Percentiles rank a stretch among this genome's conserved stretches.
phyloP scores from a whole-genome alignment of 2,113 vertebrate species.

The Calidris pugnax region DNA sequence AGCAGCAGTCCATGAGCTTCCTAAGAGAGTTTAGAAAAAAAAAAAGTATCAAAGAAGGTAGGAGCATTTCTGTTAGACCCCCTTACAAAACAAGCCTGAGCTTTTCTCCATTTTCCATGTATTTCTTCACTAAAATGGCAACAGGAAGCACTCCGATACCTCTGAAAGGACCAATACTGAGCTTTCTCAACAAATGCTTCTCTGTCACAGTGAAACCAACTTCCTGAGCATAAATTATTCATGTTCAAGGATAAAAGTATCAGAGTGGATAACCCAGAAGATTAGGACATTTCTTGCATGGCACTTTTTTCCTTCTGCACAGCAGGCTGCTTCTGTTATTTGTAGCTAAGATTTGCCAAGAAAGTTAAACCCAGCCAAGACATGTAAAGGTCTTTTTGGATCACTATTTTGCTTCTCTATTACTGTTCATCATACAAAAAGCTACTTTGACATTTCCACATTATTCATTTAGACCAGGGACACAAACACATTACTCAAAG shows the following conservation, averaged over 20 bases:
- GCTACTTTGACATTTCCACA: background rate
- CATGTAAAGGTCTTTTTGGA: background rate
- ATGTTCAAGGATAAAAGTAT: slow-evolving; percentile 37
- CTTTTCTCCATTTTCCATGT: background rate
- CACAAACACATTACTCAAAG: background rate
- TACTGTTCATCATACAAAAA: background rate
- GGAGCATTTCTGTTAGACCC: background rate
- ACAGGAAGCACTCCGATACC: background rate
- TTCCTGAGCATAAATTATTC: slow-evolving; percentile 47
- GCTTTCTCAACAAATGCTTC: slow-evolving; percentile 9
- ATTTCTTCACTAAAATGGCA: background rate
- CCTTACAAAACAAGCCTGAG: background rate
- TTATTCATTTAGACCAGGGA: background rate
- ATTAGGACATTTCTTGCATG: background rate
- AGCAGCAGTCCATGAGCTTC: background rate
- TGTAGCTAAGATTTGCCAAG: background rate
- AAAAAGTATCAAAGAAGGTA: background rate
- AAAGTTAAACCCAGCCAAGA: background rate
- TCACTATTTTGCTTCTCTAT: background rate
- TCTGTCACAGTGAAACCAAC: slow-evolving; percentile 12
- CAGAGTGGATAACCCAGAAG: background rate
- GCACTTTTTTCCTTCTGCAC: background rate
- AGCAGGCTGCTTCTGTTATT: background rate
- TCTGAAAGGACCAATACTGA: slow-evolving; percentile 6
- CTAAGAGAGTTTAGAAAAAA: background rate